Conservation (phyloP, 2,797 vertebrate species). For the Gallirallus australis region DNA sequence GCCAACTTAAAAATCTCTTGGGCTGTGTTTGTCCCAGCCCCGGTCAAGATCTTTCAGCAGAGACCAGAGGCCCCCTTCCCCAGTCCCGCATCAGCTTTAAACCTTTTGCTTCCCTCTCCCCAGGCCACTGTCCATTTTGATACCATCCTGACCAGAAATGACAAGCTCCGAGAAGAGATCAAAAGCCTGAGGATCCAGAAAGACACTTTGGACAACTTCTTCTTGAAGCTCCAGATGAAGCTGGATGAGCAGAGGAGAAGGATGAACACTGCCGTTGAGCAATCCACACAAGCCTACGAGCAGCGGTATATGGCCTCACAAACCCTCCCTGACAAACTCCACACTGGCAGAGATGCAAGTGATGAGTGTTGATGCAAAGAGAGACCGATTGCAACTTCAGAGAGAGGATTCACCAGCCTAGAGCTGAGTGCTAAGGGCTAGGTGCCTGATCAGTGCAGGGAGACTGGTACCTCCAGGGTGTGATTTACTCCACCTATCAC, state of each 20-base stretch:
- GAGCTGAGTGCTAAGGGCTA: not conserved
- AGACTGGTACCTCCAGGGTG: not conserved
- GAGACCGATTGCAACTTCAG: rapidly evolving
- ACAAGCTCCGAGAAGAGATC: constrained; percentile 62
- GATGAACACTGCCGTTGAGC: constrained; percentile 40
- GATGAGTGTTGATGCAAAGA: rapidly evolving
- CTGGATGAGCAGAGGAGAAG: constrained; percentile 48
- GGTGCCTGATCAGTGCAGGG: not conserved
- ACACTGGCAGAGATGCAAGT: rapidly evolving
- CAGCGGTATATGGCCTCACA: constrained; percentile 46
- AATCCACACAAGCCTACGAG: constrained; percentile 43
- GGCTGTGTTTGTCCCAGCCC: not conserved
- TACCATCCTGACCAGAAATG: constrained; percentile 63
- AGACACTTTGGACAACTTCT: constrained; percentile 37
- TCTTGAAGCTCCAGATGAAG: constrained; percentile 34
- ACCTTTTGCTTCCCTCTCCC: not conserved
- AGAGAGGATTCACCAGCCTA: not conserved
- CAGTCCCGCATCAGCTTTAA: not conserved
- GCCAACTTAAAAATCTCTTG: not conserved
- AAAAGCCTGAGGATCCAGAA: constrained; percentile 64
- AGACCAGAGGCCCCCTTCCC: not conserved
- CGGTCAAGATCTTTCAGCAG: not conserved
- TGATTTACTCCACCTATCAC: not conserved
- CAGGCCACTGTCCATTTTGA: constrained; percentile 67
- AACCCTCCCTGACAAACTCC: not conserved